Base-by-base conservation (phyloP, 2,797 vertebrate species). In the Acipenser ruthenus region DNA sequence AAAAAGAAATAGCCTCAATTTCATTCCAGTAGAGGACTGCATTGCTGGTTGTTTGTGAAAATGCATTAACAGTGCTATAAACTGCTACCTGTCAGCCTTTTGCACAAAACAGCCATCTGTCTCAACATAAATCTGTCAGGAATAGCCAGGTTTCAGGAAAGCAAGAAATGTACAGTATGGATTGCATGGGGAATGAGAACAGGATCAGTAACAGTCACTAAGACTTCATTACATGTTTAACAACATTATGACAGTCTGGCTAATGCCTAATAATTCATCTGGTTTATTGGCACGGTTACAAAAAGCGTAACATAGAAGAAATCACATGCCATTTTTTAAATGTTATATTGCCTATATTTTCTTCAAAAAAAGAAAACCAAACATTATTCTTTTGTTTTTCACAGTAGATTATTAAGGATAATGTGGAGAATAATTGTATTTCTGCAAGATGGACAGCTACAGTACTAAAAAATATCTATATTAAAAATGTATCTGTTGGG, bases 51-150 rank as follows among this genome's bases (percentile, higher is more conserved):
- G 93, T 96, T 95, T 95, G 92, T 93, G 94, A 85, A 90, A 94
- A 92, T 94, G 93, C 93, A 93, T 96, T 96, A 97, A 96, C 93
- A 94, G 90, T 92, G 91, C 91, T 90, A 89, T 91, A 94, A 95
- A 93, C 92, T 90, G 90, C 91, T 91, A 93, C 90, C 95, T 96
- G 93, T 95, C 92, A 93, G 93, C 90, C 90, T 91, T 92, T 91
- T 90, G 89, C 90, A 92, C 86, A 85, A 92, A 95, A 95, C 89
- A 92, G 91, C 93, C 94, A 95, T 95, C 94, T 95, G 94, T 90
- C 90, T 88, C 90, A 88, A 81, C 89, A 91, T 95, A 94, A 95
- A 95, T 96, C 93, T 94, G 89, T 93, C 87, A 83, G 82, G 84
- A 84, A 76, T 79, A 80, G 84, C 85, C 81, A 87, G 87, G 87